phyloP scores from a whole-genome alignment of 2,888 invertebrate species.

The Drosophila helvetica region DNA sequence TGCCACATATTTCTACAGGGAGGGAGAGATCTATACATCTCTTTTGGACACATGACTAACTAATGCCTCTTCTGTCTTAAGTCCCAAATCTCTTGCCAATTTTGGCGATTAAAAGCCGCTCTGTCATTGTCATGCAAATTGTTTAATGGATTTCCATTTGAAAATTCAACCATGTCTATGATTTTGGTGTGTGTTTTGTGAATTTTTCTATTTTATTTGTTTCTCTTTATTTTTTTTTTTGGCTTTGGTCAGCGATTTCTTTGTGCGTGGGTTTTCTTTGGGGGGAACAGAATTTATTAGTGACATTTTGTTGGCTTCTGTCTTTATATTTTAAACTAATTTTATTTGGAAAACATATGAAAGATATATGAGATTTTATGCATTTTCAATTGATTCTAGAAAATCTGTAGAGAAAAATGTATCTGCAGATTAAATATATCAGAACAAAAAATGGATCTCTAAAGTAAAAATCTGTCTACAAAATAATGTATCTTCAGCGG shows the following conservation, averaged over 20 bases:
- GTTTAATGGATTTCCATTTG: slow-evolving; percentile 58
- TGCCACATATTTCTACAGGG: slow-evolving; percentile 3
- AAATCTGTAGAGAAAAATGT: neutral
- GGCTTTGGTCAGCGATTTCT: slow-evolving; percentile 36
- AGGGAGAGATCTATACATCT: neutral
- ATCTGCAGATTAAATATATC: neutral
- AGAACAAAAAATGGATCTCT: no score
- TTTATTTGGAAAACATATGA: slow-evolving; percentile 11
- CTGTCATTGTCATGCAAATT: slow-evolving; percentile 81
- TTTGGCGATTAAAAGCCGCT: slow-evolving; percentile 83
- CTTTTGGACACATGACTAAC: slow-evolving; percentile 46
- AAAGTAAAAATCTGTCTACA: neutral
- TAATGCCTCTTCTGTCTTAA: slow-evolving; percentile 50
- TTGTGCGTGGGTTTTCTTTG: no score
- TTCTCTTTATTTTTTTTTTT: slow-evolving; percentile 10
- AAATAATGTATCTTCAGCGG: slow-evolving; percentile 2
- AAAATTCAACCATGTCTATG: slow-evolving; percentile 39
- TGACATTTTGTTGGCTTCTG: slow-evolving; percentile 66
- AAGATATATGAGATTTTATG: slow-evolving; percentile 54
- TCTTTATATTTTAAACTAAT: slow-evolving; percentile 44
- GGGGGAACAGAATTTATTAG: slow-evolving; percentile 67
- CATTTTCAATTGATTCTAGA: slow-evolving; percentile 66
- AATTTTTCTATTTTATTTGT: slow-evolving; percentile 18
- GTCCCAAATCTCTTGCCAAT: slow-evolving; percentile 75
- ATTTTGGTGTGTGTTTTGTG: slow-evolving; percentile 15